Evolutionary conservation across 2,113 vertebrate genomes (phyloP), one percentile per base, ranked within the genome.

Genomic region (Onychorhynchus coronatus): DNA sequence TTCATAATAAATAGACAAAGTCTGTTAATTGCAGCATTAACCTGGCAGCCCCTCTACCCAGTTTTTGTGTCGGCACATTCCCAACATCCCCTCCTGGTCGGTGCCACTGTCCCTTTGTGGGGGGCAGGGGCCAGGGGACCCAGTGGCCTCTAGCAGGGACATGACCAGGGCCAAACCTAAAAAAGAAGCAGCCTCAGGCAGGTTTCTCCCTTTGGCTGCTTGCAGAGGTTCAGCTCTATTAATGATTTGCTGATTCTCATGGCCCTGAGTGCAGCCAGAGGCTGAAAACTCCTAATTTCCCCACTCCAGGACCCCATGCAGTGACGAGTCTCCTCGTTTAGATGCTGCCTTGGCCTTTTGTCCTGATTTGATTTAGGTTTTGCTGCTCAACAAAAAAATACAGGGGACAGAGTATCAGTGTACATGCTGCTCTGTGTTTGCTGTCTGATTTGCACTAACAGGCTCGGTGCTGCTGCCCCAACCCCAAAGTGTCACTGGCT

Each of bases 251-350:
- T 61, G 91, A 92, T 97, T 95, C 72, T 78, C 61, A 62, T 50
- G 95, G 97, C 98, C 95, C 79, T 82, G 94, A 97, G 96, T 95
- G 91, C 95, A 79, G 95, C 97, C 93, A 25, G 95, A 95, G 97
- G 98, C 97, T 7, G 96, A 86, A 96, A 91, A 89, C 92, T 87
- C 95, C 95, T 98, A 92, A 94, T 98, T 98, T 96, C 90, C 94
- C 56, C 14, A 12, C 7, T 10, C 65, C 6, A 3, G 80, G 28
- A 4, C 44, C 42, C 84, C 66, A 24, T 31, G 2, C 3, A 0
- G 20, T 39, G 56, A 19, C 39, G 44, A 85, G 24, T 14, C 39
- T 75, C 28, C 33, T 42, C 31, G 14, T 80, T 88, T 28, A 72
- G 65, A 68, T 28, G 71, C 70, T 79, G 39, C 25, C 81, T 85